Base-by-base conservation (phyloP, 2,113 vertebrate genomes). In the Malurus cyaneus region DNA sequence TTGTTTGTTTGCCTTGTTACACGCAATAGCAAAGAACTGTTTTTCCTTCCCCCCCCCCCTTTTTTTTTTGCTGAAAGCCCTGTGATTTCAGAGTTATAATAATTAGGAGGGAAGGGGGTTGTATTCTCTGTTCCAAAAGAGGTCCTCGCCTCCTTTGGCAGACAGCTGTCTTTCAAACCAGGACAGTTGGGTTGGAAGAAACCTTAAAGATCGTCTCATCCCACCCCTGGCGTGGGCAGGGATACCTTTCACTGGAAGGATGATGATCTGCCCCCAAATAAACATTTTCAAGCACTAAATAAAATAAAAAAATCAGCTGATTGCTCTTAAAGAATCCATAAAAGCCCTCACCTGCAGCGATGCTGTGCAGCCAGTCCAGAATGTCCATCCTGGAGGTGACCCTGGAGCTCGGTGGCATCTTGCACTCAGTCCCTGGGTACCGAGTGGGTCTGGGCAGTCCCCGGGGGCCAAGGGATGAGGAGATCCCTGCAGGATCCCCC, bases 401-500 rank as follows among this genome's bases (percentile, higher is more conserved):
- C 29, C 0, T 2, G 19, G 80, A 39, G 62, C n/a, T n/a, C 32
- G 2, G 32, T 6, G 67, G 49, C 32, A 18, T 4, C 2, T 53
- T 11, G 4, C 31, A 50, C 19, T 70, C 36, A 24, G 9, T 6
- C 4, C 6, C 44, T 11, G 1, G 2, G 49, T 26, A 3, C 19
- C 0, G 0, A 28, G n/a, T 1, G 6, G 41, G 14, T 12, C 25
- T 4, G 3, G 23, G 39, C 2, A 9, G n/a, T 18, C 3, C 13
- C 3, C 0, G 1, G 29, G 34, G 32, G 29, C 34, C 36, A 4
- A 36, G 65, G 17, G 39, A 4, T 1, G 73, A 15, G 12, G 6
- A 14, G 34, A 0, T 54, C 18, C 20, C 57, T 25, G 42, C 18
- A 5, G 62, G 34, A 5, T 3, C 6, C 41, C 11, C 69, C 0